Conservation (phyloP, 1,140 invertebrate species). For the Dreissena rostriformis region DNA sequence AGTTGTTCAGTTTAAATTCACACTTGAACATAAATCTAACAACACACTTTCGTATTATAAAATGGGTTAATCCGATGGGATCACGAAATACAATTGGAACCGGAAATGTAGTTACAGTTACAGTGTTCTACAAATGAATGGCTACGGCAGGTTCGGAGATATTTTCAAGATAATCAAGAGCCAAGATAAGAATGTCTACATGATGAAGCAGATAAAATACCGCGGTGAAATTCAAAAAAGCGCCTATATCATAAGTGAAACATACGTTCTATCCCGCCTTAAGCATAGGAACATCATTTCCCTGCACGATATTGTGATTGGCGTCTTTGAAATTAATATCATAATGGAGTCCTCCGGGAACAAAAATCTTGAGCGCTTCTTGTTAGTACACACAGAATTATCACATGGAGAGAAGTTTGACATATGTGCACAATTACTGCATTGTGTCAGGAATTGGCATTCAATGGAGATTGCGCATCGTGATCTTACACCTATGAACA, state of each 20-base stretch:
- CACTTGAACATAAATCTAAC: too few species aligned
- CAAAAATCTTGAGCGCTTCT: constrained; percentile 62
- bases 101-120: constrained; percentile 55
- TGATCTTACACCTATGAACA: constrained; percentile 69
- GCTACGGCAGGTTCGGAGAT: constrained; percentile 67
- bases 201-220: constrained; percentile 62
- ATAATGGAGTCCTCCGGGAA: constrained; percentile 67
- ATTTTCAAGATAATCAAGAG: constrained; percentile 57
- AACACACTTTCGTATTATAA: too few species aligned
- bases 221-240: constrained; percentile 56
- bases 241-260: constrained; percentile 61
- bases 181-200: constrained; percentile 13
- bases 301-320: constrained; percentile 55
- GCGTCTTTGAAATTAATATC: constrained; percentile 52
- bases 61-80: too few species aligned
- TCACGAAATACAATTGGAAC: too few species aligned
- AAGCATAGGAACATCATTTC: constrained; percentile 59
- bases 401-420: constrained; percentile 21
- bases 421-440: constrained; percentile 58
- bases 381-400: constrained; percentile 18
- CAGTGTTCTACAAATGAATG: constrained; percentile 54
- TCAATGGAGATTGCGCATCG: constrained; percentile 61
- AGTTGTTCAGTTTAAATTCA: too few species aligned
- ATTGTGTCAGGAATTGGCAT: constrained; percentile 65
- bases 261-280: constrained; percentile 58